Evolutionary conservation across 2,797 vertebrate genomes (phyloP).

Genomic region (Gallinago stenura): DNA sequence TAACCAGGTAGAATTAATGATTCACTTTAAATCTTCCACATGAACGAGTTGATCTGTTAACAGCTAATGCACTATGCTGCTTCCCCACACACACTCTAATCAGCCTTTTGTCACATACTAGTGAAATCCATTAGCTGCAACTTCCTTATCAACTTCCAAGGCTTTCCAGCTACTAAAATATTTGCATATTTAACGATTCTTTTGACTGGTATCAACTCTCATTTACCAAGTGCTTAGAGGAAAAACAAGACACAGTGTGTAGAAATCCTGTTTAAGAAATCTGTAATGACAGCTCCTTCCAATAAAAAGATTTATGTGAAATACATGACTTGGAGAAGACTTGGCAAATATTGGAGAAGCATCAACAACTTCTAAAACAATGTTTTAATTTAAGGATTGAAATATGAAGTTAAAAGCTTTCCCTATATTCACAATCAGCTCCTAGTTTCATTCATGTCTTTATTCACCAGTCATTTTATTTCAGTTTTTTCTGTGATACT

Average conservation of each 20-base stretch:
- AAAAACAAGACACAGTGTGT: background rate
- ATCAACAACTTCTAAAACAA: background rate
- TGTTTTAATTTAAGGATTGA: background rate
- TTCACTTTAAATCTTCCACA: conserved; percentile 58
- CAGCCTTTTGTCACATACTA: conserved; percentile 77
- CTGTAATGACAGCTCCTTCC: background rate
- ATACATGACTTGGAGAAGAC: background rate
- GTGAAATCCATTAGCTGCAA: conserved; percentile 77
- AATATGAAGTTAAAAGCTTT: too few species aligned
- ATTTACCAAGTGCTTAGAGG: conserved; percentile 31
- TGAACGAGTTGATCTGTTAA: conserved; percentile 68
- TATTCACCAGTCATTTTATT: background rate
- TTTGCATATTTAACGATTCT: conserved; percentile 77
- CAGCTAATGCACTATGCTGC: conserved; percentile 47
- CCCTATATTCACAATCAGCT: background rate
- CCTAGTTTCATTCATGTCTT: background rate
- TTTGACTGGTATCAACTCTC: conserved; percentile 57
- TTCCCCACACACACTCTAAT: background rate
- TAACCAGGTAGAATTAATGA: conserved; percentile 64
- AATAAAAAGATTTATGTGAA: background rate
- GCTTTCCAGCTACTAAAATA: conserved; percentile 70
- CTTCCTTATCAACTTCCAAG: conserved; percentile 49
- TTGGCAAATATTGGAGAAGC: background rate
- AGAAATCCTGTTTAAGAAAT: background rate
- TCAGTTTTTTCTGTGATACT: background rate